Conservation (phyloP, 1,140 invertebrate genomes). For the Xylocopa sonorina region DNA sequence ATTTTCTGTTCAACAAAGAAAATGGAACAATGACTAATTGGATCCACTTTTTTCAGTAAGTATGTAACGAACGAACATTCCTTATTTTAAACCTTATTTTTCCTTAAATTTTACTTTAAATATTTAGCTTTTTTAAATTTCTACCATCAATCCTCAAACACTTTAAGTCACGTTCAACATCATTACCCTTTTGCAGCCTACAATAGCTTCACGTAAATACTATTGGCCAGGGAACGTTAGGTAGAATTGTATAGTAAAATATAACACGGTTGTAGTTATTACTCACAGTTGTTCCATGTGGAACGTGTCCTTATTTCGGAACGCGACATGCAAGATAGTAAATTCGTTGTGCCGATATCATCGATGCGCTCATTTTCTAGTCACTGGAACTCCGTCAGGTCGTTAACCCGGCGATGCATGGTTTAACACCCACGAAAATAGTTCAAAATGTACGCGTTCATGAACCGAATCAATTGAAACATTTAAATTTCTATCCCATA, state of each 20-base stretch:
- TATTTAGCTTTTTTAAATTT: neutral
- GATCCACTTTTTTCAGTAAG: neutral
- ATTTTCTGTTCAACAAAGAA: neutral
- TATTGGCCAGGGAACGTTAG: neutral
- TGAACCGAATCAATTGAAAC: constrained; percentile 18
- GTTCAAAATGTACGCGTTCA: constrained; percentile 37
- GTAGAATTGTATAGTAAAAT: neutral
- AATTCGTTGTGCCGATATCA: constrained; percentile 42
- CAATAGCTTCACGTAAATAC: neutral
- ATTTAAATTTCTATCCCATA: constrained; percentile 12
- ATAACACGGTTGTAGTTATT: constrained; percentile 2
- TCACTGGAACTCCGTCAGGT: constrained; percentile 24
- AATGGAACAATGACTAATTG: too few relatives aligned
- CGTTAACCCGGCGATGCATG: constrained; percentile 38
- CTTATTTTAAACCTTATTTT: too few relatives aligned
- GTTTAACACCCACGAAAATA: constrained; percentile 32
- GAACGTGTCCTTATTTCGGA: constrained; percentile 29
- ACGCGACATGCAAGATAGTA: constrained; percentile 38
- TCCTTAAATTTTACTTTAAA: too few relatives aligned
- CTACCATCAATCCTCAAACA: neutral
- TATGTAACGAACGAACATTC: neutral
- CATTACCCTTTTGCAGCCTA: neutral
- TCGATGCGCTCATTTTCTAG: constrained; percentile 51
- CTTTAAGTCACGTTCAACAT: constrained; percentile 2
- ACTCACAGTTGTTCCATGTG: neutral